Conservation (phyloP, 2,113 vertebrate species). For the Saguinus imperator region DNA sequence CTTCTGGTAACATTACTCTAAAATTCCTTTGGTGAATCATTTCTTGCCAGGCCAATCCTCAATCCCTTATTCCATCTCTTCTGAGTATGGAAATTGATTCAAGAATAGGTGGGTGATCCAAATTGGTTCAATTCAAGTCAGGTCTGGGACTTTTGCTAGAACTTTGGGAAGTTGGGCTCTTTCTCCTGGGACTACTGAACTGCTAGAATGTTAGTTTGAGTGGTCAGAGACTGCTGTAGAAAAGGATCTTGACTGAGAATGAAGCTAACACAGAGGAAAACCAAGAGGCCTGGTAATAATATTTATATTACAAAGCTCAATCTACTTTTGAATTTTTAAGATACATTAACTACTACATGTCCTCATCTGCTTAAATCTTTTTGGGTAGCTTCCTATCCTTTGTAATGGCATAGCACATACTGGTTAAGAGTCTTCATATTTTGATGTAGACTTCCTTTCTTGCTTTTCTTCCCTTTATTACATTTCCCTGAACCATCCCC, state of each 20-base stretch:
- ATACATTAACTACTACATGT: background rate
- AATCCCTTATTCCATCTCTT: background rate
- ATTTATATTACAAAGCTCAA: background rate
- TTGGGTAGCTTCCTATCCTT: background rate
- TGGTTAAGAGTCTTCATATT: background rate
- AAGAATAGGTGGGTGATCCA: background rate
- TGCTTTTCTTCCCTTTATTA: background rate
- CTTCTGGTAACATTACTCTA: background rate
- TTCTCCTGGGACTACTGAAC: background rate
- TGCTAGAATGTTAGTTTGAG: background rate
- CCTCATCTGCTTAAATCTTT: background rate
- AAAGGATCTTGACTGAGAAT: background rate
- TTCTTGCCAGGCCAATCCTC: background rate
- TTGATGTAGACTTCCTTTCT: background rate
- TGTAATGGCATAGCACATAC: background rate
- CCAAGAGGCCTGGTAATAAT: background rate
- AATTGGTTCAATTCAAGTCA: background rate
- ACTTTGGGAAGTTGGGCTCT: background rate
- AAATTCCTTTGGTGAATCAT: background rate
- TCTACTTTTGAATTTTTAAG: background rate
- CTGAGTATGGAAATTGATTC: background rate
- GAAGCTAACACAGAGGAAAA: background rate
- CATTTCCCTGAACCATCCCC: conserved; percentile 61
- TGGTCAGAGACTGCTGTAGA: background rate
- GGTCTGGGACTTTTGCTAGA: background rate